phyloP scores from a whole-genome alignment of 2,113 vertebrate genomes.

The Butorides virescens region DNA sequence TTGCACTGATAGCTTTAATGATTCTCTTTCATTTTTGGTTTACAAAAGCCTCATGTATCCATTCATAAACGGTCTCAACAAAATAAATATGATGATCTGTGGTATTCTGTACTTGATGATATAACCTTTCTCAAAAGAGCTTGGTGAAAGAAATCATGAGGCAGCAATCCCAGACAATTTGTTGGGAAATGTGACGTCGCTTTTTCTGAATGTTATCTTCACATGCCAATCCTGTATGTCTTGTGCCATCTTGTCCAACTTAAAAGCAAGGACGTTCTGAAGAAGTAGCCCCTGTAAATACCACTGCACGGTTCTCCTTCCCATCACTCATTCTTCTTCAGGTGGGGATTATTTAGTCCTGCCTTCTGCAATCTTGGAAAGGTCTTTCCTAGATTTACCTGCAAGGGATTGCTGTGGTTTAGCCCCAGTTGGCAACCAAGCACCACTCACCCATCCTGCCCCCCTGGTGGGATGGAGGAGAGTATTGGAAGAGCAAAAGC shows the following conservation, averaged over 20 bases:
- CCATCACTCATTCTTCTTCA: not conserved
- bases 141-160: not conserved
- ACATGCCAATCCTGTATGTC: fast-evolving
- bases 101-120: not conserved
- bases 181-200: not conserved
- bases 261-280: not conserved
- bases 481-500: too few species aligned
- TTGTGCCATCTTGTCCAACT: not conserved
- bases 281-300: not conserved
- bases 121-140: not conserved
- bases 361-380: not conserved
- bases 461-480: too few species aligned
- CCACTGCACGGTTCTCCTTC: not conserved
- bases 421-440: too few species aligned
- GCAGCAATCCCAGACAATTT: not conserved
- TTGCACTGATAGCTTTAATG: not conserved
- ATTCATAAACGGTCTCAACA: not conserved
- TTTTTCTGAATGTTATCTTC: not conserved
- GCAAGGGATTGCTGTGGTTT: not conserved
- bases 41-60: not conserved
- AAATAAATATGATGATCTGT: not conserved
- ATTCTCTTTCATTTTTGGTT: not conserved
- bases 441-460: too few species aligned
- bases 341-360: not conserved
- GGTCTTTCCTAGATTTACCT: not conserved